Base-by-base conservation (phyloP, 2,888 invertebrate species). In the Abscondita cerata region DNA sequence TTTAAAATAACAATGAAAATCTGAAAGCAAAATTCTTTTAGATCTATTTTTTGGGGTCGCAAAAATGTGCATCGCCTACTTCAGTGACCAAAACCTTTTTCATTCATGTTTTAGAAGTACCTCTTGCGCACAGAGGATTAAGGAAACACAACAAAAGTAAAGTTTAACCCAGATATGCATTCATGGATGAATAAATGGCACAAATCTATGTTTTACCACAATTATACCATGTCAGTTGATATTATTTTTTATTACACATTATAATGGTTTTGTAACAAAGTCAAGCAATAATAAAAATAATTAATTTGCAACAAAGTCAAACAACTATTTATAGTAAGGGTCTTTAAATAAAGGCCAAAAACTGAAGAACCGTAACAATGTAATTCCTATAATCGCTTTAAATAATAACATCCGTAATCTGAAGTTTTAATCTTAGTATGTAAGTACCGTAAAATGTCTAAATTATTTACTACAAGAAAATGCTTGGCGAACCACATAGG, bases 11-110 rank as follows among this genome's bases (percentile, higher is more conserved):
- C 59, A 62, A 62, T 54, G 54, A 54, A 59, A 50, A 58, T 62
- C 40, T 41, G 44, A 58, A 53, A 57, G 52, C 38, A 48, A 13
- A 52, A 58, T 62, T 53, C 47, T 41, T 48, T 47, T 48, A 18
- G 38, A 36, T 59, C 59, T 51, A 54, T 54, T 71, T 73, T 70
- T 72, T 68, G 67, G 65, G 65, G 60, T 71, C 70, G 71, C 52
- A 75, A 76, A 78, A 78, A 77, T 76, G 77, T 76, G 74, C 77
- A 78, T 77, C 78, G 76, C 68, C 77, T 76, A 73, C 78, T 78
- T 74, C 76, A 76, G 74, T 50, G 67, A 64, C 68, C 70, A 50
- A 64, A 67, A 71, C 72, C 66, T 73, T 75, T 74, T 76, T 74
- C 75, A 76, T 75, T 77, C 75, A 76, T 71, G 69, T 34, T 48